Evolutionary conservation across 2,797 vertebrate species (phyloP).

Genomic region (Alca torda): DNA sequence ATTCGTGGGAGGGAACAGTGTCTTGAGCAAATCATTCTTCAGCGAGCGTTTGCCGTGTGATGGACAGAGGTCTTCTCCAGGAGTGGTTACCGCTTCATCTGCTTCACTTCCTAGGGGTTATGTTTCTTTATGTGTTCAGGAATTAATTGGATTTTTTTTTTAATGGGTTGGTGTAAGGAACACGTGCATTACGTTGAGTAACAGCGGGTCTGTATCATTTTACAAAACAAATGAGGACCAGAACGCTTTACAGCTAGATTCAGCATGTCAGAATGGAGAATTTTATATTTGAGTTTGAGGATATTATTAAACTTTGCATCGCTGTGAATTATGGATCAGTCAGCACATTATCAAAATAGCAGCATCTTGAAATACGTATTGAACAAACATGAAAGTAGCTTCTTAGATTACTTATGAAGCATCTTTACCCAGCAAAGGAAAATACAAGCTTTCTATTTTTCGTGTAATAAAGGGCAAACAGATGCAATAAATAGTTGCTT

Average conservation of each 20-base stretch:
- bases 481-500: conserved; percentile 46
- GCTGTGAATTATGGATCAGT: conserved; percentile 74
- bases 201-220: background rate
- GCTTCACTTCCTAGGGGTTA: background rate
- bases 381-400: conserved; percentile 63
- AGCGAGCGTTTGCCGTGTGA: background rate
- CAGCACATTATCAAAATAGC: conserved; percentile 70
- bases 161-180: background rate
- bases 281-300: conserved; percentile 58
- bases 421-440: conserved; percentile 45
- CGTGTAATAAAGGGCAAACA: background rate
- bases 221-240: background rate
- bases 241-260: conserved; percentile 38
- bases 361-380: conserved; percentile 73
- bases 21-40: background rate
- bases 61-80: background rate
- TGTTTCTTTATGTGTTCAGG: background rate
- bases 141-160: background rate
- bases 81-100: background rate
- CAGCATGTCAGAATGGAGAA: conserved; percentile 24
- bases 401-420: conserved; percentile 57
- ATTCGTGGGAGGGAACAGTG: background rate
- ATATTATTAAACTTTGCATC: conserved; percentile 73
- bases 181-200: background rate
- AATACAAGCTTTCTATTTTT: conserved; percentile 46